Evolutionary conservation across 2,113 vertebrate species (phyloP), one percentile per base, ranked within the genome.

Genomic region (Perca schrenkii): DNA sequence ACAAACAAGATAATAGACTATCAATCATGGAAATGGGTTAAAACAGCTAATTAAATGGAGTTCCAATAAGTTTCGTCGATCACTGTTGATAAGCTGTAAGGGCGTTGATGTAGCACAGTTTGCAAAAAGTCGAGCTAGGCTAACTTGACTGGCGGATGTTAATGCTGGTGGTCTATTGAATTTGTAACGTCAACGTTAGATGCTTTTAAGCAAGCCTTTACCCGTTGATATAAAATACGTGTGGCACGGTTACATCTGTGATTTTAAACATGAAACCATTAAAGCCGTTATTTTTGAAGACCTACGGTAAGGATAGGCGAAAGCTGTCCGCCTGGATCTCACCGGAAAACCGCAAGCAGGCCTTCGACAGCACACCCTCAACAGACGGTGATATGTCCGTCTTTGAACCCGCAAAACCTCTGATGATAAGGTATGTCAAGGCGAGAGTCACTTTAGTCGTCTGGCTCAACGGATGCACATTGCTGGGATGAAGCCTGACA

Each of bases 281-380:
- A 0, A 83, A 89, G 34, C 67, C 92, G 1, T 0, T 91, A 15
- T 88, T 72, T 71, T 3, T 96, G 34, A 95, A 91, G 47, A 96
- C 95, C 0, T 96, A 96, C 40, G 92, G 93, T 1, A 94, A 82
- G 67, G 77, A 77, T 25, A 86, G 2, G 25, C 88, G 92, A 4
- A 92, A 92, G 36, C 1, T 95, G 43, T 64, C 94, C 0, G 78
- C 84, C 12, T 96, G 95, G 95, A 47, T 96, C 12, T 90, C 84
- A 1, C 93, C 91, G 0, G 88, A 94, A 4, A 47, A 86, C 77
- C 91, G 82, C 7, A 95, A 91, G 36, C 58, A 69, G 43, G 89
- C 61, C 17, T 96, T 96, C 74, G 94, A 95, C 13, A 95, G 86
- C 89, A 88, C 91, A 1, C 0, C 2, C 0, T 93, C 91, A 0